phyloP scores from a whole-genome alignment of 2,888 invertebrate genomes.

The Mesorhabditis spiculigera region DNA sequence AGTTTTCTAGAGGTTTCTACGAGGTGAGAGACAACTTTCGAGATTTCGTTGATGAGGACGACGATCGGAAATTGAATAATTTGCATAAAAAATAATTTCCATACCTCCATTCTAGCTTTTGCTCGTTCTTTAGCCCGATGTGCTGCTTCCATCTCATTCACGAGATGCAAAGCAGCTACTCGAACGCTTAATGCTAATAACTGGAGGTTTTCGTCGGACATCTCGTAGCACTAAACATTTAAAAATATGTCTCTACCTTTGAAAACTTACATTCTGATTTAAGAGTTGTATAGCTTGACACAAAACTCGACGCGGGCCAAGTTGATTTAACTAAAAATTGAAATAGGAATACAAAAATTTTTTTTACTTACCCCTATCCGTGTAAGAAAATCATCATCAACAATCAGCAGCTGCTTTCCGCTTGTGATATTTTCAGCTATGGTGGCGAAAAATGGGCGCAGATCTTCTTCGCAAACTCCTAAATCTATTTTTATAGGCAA shows the following conservation, averaged over 20 bases:
- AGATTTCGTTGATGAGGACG: conserved; percentile 33
- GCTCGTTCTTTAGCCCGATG: conserved; percentile 19
- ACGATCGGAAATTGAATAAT: conserved; percentile 27
- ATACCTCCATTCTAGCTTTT: conserved; percentile 10
- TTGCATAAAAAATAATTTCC: conserved; percentile 8
- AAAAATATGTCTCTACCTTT: background rate
- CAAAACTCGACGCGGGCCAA: conserved; percentile 1
- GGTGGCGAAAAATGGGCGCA: conserved; percentile 31
- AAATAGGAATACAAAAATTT: conserved; percentile 64
- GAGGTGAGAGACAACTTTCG: conserved; percentile 71
- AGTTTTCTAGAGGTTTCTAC: conserved; percentile 81
- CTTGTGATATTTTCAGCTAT: conserved; percentile 29
- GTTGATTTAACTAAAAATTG: background rate
- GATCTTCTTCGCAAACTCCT: conserved; percentile 21
- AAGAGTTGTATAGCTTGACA: background rate
- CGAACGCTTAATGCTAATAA: conserved; percentile 79
- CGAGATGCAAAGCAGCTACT: conserved; percentile 64
- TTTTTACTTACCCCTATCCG: conserved; percentile 71
- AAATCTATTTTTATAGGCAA: no score
- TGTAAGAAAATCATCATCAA: conserved; percentile 83
- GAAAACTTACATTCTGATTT: conserved; percentile 12
- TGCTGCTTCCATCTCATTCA: conserved; percentile 22
- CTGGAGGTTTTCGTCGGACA: conserved; percentile 86
- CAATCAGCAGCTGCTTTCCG: conserved; percentile 77
- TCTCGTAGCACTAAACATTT: conserved; percentile 76